Evolutionary conservation across 2,113 vertebrate species (phyloP), one percentile per base, ranked within the genome.

Genomic region (Otus sunia): DNA sequence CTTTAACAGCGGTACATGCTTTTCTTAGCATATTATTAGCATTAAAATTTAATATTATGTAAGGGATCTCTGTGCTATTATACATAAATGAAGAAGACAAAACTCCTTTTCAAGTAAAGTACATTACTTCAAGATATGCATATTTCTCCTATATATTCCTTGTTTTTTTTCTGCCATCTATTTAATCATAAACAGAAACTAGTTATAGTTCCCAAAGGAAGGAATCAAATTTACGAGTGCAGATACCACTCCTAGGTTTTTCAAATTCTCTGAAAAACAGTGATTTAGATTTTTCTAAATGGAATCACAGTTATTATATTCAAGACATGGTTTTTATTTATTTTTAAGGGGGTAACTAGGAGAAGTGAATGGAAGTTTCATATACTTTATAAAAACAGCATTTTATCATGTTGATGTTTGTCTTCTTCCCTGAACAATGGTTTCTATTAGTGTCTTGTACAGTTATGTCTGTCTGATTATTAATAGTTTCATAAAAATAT

Each of bases 381-480:
- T 43, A 41, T 27, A 34, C 45, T 71, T 78, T 59, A 50, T 47
- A 68, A 88, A 90, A 43, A 2, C 17, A 67, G 5, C 29, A 36
- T 72, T 94, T 89, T 85, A 25, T 78, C 10, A 29, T 81, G 23
- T 67, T 88, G 83, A 41, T 87, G 18, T 55, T 91, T 81, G 29
- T 69, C 39, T 82, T 84, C 53, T 82, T 63, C 43, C 30, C 43
- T 49, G 21, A 92, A 78, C 43, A 95, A 41, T n/a, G 18, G 4
- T 82, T 94, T 96, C 27, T 64, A 26, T 73, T 91, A 81, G 25
- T 49, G 43, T 84, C 69, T 73, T 87, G 34, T 89, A 81, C 56
- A 87, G 66, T 95, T 94, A 71, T 22, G 27, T 79, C 36, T 89
- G 22, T 88, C 49, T 79, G 53, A 78, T 95, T 91, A 90, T 85